Evolutionary conservation across 2,888 invertebrate species (phyloP).

Genomic region (Pseudoips prasinana): DNA sequence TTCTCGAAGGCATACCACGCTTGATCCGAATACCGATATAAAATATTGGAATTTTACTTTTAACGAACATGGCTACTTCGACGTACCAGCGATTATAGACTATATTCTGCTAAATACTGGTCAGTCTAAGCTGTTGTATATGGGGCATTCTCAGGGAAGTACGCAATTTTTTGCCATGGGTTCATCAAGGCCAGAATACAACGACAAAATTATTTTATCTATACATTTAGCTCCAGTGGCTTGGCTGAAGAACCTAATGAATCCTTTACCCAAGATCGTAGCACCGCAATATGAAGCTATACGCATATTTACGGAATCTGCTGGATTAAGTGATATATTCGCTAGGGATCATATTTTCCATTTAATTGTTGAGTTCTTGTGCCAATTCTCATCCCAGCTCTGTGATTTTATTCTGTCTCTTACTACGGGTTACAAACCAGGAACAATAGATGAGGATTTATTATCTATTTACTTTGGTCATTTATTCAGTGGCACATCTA

Average conservation of each 20-base stretch:
- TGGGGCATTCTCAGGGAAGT: slow-evolving; percentile 88
- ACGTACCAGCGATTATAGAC: slow-evolving; percentile 85
- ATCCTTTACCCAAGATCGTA: slow-evolving; percentile 40
- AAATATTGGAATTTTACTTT: slow-evolving; percentile 82
- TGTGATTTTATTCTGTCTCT: slow-evolving; percentile 82
- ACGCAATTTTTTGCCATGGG: slow-evolving; percentile 81
- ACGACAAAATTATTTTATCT: slow-evolving; percentile 77
- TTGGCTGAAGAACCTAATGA: slow-evolving; percentile 72
- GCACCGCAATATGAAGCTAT: slow-evolving; percentile 36
- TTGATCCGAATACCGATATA: slow-evolving; percentile 57
- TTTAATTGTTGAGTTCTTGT: slow-evolving; percentile 56
- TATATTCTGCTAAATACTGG: slow-evolving; percentile 64
- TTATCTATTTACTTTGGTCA: slow-evolving; percentile 59
- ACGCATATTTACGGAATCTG: slow-evolving; percentile 45
- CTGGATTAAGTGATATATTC: slow-evolving; percentile 84
- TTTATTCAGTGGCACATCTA: slow-evolving; percentile 77
- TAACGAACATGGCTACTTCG: slow-evolving; percentile 87
- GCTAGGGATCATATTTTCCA: slow-evolving; percentile 75
- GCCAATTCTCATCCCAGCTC: slow-evolving; percentile 65
- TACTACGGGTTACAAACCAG: slow-evolving; percentile 79
- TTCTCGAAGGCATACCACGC: slow-evolving; percentile 75
- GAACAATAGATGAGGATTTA: slow-evolving; percentile 43
- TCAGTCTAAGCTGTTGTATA: slow-evolving; percentile 80
- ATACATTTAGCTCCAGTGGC: slow-evolving; percentile 72
- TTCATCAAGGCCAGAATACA: slow-evolving; percentile 80